Evolutionary conservation across 23 tunicate species (phyloP).

Genomic region (Ascidia mentula): DNA sequence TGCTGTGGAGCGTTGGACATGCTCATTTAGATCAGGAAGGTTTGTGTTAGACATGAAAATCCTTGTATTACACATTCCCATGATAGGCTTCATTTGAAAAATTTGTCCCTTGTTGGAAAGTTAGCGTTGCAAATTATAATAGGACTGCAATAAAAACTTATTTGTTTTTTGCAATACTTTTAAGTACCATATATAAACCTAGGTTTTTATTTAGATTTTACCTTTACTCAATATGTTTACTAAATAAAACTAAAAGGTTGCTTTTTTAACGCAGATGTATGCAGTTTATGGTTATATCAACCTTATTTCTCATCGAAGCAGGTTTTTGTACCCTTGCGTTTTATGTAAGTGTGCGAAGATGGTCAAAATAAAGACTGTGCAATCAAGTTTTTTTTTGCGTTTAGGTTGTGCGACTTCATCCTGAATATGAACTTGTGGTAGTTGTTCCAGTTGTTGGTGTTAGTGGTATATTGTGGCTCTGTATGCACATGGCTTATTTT

Average conservation of each 20-base stretch:
- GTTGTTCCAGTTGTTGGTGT: slow-evolving; percentile 50
- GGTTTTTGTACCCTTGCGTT: slow-evolving; percentile 40
- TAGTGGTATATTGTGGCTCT: slow-evolving; percentile 35
- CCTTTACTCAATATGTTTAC: too few species aligned
- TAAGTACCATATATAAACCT: too few species aligned
- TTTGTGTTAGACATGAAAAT: background rate
- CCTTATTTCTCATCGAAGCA: slow-evolving; percentile 23
- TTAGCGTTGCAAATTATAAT: too few species aligned
- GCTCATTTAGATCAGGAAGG: slow-evolving; percentile 43
- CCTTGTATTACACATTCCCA: background rate
- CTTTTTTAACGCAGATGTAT: background rate
- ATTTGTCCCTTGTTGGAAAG: too few species aligned
- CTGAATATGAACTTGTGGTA: slow-evolving; percentile 59
- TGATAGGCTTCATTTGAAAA: too few species aligned
- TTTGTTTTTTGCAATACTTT: too few species aligned
- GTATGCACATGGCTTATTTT: slow-evolving; percentile 36
- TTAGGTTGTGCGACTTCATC: slow-evolving; percentile 43
- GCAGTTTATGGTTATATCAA: background rate
- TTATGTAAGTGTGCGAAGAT: slow-evolving; percentile 37
- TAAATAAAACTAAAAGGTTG: too few species aligned
- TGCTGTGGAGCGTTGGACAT: slow-evolving; percentile 60
- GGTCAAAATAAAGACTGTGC: background rate
- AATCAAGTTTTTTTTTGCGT: background rate
- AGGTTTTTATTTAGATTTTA: too few species aligned
- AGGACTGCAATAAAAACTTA: too few species aligned